Evolutionary conservation across 2,888 invertebrate genomes (phyloP), one percentile per base, ranked within the genome.

Genomic region (Unio delphinus): DNA sequence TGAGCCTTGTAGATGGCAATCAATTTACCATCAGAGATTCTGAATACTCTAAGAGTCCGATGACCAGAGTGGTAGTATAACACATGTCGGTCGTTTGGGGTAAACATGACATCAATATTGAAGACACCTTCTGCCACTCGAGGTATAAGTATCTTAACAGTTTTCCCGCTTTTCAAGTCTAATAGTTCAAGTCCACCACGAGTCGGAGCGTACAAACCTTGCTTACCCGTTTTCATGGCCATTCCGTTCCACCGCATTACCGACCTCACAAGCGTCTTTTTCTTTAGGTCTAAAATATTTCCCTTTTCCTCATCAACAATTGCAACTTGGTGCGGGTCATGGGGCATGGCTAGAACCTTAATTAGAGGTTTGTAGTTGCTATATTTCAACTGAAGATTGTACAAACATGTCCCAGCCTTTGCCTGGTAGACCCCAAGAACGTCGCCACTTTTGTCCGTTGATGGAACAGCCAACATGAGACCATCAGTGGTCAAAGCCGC

Each of bases 11-110:
- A 98, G 89, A 98, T 97, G 0, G 98, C 98, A 78, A 99, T 94
- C 91, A 95, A 94, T 87, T 94, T 93, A 0, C 97, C 96, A 87
- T 99, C 98, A 0, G 93, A 90, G 18, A 96, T 95, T 82, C 96
- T 94, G 89, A 98, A 98, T 0, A 98, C 95, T 72, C 98, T 92
- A 68, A 99, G 92, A 0, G 98, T 98, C 90, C 97, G 96, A 83
- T 95, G 93, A 0, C 98, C 98, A 80, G 97, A 98, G 88, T 99
- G 98, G 86, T 99, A 99, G 88, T 99, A 99, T 65, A 98, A 93
- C 3, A 98, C 98, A 84, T 99, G 98, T 84, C 96, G 94, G 83
- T 98, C 97, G 3, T 95, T 96, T 77, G 95, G 94, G 71, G 96
- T 98, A 90, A 99, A 99, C 92, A 95, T 94, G 6, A 85, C 84